Evolutionary conservation across 2,113 vertebrate species (phyloP), one percentile per base, ranked within the genome.

Genomic region (Gopherus flavomarginatus): DNA sequence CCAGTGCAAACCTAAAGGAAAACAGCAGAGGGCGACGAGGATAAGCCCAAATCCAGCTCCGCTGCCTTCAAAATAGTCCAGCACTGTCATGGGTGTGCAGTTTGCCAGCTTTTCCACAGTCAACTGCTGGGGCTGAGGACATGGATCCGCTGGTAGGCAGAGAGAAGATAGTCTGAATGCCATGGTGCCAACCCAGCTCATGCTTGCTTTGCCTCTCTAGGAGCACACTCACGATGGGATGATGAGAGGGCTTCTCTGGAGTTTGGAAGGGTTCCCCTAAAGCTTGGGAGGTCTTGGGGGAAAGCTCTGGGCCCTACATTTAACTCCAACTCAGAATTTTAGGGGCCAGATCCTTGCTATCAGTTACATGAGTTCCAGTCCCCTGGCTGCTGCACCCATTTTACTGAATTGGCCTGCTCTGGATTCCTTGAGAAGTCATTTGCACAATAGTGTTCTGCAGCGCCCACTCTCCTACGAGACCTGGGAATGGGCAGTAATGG

Each of bases 31-130:
- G 44, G 97, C 92, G 27, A 98, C 42, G 1, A 99, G 98, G 92
- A 98, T 97, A 93, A 99, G 95, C 9, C 98, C 99, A 22, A 99
- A 99, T 38, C 99, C 99, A 35, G 97, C 96, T 1, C 97, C 95
- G 1, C 99, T 99, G 90, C 99, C 99, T 95, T 99, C 89, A 7
- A 99, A 99, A 96, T 99, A 99, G 95, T 99, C 97, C 38, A 98
- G 93, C 81, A 98, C 95, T 0, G 94, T 98, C 35, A 98, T 94
- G 11, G 98, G 98, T 0, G 96, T 98, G 96, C 99, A 99, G 80
- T 29, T 96, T 59, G 98, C 97, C 96, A 99, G 97, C 47, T 92
- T 94, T 3, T 98, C 85, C 5, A 97, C 88, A 6, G 83, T 97
- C 95, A 99, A 97, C 97, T 99, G 99, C 90, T 56, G 72, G 29